Evolutionary conservation across 1,140 invertebrate genomes (phyloP), one percentile per base, ranked within the genome.

Genomic region (Papilio glaucus): DNA sequence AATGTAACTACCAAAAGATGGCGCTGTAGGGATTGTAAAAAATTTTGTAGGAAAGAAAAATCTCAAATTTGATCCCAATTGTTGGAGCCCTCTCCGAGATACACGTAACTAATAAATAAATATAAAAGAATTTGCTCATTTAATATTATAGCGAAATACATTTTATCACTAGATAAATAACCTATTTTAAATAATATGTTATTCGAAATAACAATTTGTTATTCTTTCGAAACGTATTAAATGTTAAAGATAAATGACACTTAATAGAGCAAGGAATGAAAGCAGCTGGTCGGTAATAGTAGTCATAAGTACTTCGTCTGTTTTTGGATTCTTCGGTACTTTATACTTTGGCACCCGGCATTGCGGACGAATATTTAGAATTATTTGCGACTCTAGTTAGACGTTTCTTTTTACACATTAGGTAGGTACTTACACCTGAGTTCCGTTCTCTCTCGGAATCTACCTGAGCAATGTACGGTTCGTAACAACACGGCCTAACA

Each of bases 241-340:
- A 4, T 15, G n/a, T 15, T 15, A 15, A 45, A 15, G 37, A n/a
- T n/a, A n/a, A n/a, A 61, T 12, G 38, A 42, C 37, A 38, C 65
- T 68, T 68, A 68, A 68, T 45, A 68, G 38, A 42, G 39, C 21
- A 68, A 68, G 65, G 65, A 68, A 49, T 68, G 65, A 24, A 33
- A 68, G 65, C 65, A 68, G 65, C 65, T 68, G 65, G 65, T 26
- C 24, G 24, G 39, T 68, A 49, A 68, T 68, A 45, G 65, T 45
- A 68, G 41, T 68, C 65, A 68, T 68, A 45, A 49, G 37, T 33
- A 68, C n/a, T 49, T 24, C 39, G 26, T 49, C 65, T 68, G 65
- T 68, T 68, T 68, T 68, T 49, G 41, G 65, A 68, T 68, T 68
- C 13, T 24, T 15, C 42, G 13, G 42, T 29, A 68, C 65, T 49